These are phyloP conservation scores for Pristionchus maxplancki DNA, from an alignment of 2,888 invertebrate species.

Conservation along the genomic window DNA sequence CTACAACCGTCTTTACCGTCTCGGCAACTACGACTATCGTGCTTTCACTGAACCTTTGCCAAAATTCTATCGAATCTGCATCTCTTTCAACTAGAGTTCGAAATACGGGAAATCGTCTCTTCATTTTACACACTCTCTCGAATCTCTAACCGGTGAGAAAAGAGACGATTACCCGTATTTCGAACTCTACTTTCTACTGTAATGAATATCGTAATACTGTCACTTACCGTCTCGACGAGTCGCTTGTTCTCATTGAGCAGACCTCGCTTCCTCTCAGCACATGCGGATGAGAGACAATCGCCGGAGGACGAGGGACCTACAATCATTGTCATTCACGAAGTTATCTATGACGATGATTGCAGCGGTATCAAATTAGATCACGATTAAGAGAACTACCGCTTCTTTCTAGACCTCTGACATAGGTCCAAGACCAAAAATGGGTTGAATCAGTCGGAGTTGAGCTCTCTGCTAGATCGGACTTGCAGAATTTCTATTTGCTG, in stretches of 20 bases:
- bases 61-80: too few species aligned
- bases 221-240: slow-evolving; percentile 63
- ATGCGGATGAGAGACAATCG: slow-evolving; percentile 66
- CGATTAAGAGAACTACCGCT: too few species aligned
- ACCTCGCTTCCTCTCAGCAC: slow-evolving; percentile 64
- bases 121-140: slow-evolving; percentile 45
- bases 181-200: too few species aligned
- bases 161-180: slow-evolving; percentile 67
- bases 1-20: neutral
- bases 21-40: neutral
- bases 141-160: slow-evolving; percentile 54
- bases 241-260: slow-evolving; percentile 70
- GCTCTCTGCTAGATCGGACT: too few species aligned
- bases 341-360: neutral
- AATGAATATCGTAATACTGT: too few species aligned
- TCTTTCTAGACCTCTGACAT: too few species aligned
- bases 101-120: slow-evolving; percentile 58
- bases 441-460: too few species aligned
- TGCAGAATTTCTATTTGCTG: too few species aligned
- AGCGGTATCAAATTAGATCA: too few species aligned
- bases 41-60: neutral
- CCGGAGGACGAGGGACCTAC: slow-evolving; percentile 54
- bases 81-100: too few species aligned
- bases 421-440: too few species aligned
- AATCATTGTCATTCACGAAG: neutral